Percentiles rank a stretch among this genome's conserved stretches.
Evolutionary conservation across 1,140 invertebrate genomes (phyloP).

Genomic region (Neodiprion virginianus): DNA sequence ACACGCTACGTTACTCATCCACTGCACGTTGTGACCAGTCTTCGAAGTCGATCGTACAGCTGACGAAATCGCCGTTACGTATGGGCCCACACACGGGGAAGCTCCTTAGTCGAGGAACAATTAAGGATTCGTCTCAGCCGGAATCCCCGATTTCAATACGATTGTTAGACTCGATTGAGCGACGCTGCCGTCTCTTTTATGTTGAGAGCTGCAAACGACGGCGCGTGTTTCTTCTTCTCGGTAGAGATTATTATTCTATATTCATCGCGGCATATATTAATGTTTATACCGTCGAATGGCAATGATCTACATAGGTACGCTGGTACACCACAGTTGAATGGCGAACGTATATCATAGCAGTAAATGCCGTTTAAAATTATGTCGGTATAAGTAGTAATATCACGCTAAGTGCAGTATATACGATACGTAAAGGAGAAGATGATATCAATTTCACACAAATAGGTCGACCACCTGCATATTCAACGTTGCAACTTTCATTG

Average conservation of each 20-base stretch:
- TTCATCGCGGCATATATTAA: constrained; percentile 46
- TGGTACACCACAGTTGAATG: constrained; percentile 6
- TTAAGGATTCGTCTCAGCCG: no score
- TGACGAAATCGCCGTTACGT: no score
- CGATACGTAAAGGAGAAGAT: not conserved
- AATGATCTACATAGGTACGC: constrained; percentile 50
- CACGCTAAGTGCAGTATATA: not conserved
- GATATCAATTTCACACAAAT: not conserved
- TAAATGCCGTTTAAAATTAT: not conserved
- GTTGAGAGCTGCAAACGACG: constrained; percentile 31
- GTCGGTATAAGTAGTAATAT: not conserved
- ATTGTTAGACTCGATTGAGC: not conserved
- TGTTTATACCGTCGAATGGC: constrained; percentile 37
- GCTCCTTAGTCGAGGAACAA: no score
- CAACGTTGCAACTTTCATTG: not conserved
- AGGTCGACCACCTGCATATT: not conserved
- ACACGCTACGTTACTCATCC: no score
- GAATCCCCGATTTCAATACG: no score
- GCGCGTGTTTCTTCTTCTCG: not conserved
- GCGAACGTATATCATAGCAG: not conserved
- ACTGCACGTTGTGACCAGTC: no score
- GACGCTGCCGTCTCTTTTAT: not conserved
- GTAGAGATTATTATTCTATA: constrained; percentile 36
- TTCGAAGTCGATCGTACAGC: no score
- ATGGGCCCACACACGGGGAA: no score